Evolutionary conservation across 2,113 vertebrate genomes (phyloP).

Genomic region (Tragelaphus imberbis): DNA sequence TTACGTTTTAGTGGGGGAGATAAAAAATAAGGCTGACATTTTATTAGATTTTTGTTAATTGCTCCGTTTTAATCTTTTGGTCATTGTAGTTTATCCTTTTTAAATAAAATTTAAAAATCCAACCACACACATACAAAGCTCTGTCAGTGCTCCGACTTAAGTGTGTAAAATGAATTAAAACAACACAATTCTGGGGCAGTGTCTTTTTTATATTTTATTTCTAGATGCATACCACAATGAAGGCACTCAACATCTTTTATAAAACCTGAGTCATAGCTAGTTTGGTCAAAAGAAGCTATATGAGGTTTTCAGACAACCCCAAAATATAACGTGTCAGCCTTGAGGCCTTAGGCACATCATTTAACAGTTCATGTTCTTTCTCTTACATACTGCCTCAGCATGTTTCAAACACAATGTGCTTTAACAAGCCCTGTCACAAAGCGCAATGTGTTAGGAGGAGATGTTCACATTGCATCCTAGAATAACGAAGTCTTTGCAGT

Average conservation of each 20-base stretch:
- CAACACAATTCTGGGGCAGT: background rate
- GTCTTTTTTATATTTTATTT: background rate
- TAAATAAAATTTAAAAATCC: background rate
- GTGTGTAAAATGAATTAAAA: slow-evolving; percentile 17
- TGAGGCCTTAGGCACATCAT: background rate
- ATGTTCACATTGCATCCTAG: slow-evolving; percentile 33
- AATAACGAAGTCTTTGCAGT: slow-evolving; percentile 43
- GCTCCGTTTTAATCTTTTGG: background rate
- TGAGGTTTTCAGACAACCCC: background rate
- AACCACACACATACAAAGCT: background rate
- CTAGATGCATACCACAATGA: background rate
- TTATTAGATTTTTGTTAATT: background rate
- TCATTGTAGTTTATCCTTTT: background rate
- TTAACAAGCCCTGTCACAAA: slow-evolving; percentile 53
- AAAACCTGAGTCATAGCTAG: background rate
- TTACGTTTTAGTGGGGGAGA: background rate
- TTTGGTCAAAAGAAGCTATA: background rate
- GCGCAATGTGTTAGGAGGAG: background rate
- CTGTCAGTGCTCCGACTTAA: background rate
- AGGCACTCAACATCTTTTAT: background rate
- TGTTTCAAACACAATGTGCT: background rate
- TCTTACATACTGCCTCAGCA: background rate
- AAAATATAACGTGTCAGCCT: background rate
- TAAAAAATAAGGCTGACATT: background rate
- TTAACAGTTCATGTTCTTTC: background rate